Base-by-base conservation (phyloP, 2,888 invertebrate genomes). In the Hirudinaria manillensis region DNA sequence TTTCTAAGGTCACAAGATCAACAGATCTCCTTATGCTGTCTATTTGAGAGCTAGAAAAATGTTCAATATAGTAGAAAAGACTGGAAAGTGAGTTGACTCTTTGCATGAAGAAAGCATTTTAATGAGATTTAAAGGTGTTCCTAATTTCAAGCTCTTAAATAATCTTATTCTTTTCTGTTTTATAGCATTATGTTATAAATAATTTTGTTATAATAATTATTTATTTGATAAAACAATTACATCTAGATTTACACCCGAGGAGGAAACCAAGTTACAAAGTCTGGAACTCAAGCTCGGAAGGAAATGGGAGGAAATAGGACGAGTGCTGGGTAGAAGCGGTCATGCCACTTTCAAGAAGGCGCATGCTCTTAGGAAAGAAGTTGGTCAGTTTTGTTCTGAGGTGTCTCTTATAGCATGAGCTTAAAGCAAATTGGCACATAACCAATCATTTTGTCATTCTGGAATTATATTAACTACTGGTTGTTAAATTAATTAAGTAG, bases 261-360 rank as follows among this genome's bases (percentile, higher is more conserved):
- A 72, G n/a, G 27, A 55, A 34, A 38, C 27, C 7, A 21, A n/a
- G 61, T 72, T 72, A 29, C 21, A 72, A n/a, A 56, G 3, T 13
- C 38, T 61, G 34, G 24, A 72, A 61, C 3, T 13, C 55, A n/a
- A 34, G n/a, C 24, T 55, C 34, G 72, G 72, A 55, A 72, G n/a
- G 10, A 32, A 72, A 53, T 72, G 72, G 72, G 56, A 72, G 34
- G 32, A 72, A n/a, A 72, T 72, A n/a, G 72, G 72, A 34, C 32
- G 55, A 27, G 24, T 19, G 4, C 56, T 72, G 72, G 72, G 61
- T 21, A 38, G 72, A 55, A 72, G 56, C 29, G 72, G 72, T n/a
- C 55, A 61, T 32, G 27, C 72, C 0, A 32, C 55, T 13, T 36
- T 36, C 38, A 34, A 56, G 32, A 72, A 61, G 61, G 36, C 36